phyloP scores from a whole-genome alignment of 2,888 invertebrate genomes.

The Nymphalis c-album region DNA sequence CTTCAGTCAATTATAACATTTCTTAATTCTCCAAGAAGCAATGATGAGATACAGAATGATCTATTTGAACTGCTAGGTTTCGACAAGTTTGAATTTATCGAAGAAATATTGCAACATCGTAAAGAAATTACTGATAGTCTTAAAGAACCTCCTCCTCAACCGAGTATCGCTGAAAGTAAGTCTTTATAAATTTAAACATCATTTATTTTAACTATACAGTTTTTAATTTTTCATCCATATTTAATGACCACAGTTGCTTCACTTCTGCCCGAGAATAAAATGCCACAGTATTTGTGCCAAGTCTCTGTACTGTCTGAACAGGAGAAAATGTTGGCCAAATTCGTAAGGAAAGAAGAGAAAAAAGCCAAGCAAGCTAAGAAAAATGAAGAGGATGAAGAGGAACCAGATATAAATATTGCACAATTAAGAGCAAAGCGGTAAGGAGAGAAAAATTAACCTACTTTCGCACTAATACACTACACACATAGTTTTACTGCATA shows the following conservation, averaged over 20 bases:
- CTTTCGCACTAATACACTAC: too few species aligned
- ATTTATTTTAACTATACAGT: background rate
- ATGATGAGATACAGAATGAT: conserved; percentile 89
- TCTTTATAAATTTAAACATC: conserved; percentile 20
- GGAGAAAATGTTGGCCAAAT: conserved; percentile 89
- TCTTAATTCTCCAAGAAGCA: conserved; percentile 82
- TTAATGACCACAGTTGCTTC: conserved; percentile 54
- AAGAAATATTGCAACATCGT: conserved; percentile 84
- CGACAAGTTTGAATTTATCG: conserved; percentile 89
- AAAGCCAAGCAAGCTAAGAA: conserved; percentile 80
- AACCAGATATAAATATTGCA: conserved; percentile 76
- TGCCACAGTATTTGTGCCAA: conserved; percentile 88
- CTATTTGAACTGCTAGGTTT: conserved; percentile 95
- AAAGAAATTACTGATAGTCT: conserved; percentile 75
- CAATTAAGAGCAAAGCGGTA: conserved; percentile 80
- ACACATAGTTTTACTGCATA: too few species aligned
- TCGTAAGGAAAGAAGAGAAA: conserved; percentile 92
- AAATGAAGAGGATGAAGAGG: conserved; percentile 67
- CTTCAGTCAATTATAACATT: conserved; percentile 81
- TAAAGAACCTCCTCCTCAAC: conserved; percentile 52
- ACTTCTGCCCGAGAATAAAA: conserved; percentile 68
- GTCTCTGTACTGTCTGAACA: conserved; percentile 92
- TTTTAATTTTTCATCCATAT: background rate
- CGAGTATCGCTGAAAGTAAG: conserved; percentile 66
- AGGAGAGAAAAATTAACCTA: background rate